Base-by-base conservation (phyloP, 1,140 invertebrate species). In the Drosophila ironensis region DNA sequence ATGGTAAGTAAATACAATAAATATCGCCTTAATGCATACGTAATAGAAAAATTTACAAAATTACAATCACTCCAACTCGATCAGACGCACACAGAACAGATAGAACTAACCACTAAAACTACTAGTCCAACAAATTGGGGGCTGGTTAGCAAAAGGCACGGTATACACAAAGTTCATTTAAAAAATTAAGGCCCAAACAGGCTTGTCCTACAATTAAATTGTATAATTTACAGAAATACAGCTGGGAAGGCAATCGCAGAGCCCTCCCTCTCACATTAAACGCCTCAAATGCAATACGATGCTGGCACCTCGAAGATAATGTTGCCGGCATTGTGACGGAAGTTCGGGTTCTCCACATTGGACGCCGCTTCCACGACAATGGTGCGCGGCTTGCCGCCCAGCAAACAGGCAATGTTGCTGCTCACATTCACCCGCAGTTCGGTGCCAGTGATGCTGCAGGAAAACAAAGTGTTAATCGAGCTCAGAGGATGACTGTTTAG, bases 241-340 rank as follows among this genome's bases (percentile, higher is more conserved):
- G 12, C 9, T 30, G 22, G n/a, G 25, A 24, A 41, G 24, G 16
- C 27, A 1, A 2, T 22, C 25, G n/a, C 11, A n/a, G n/a, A n/a
- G n/a, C n/a, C n/a, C n/a, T n/a, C n/a, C n/a, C n/a, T n/a, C n/a
- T n/a, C n/a, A n/a, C n/a, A n/a, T n/a, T n/a, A n/a, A n/a, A n/a
- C 6, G 3, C 20, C 52, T 80, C 47, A 89, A 44, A 77, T 72
- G 50, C 88, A 90, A 46, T 89, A 90, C 2, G 72, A 37, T 17
- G 89, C 60, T 12, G 89, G 89, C 44, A 90, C 89, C 59, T 90
- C 89, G 41, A 89, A 89, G 28, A 90, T 88, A 20, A 90, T 90
- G 30, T 70, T 87, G 38, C 67, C 73, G 5, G 63, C 63, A 30
- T 76, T 61, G 63, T 84, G 67, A 48, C 80, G 68, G 61, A 90